phyloP scores from a whole-genome alignment of 2,888 invertebrate species.

The Tigriopus californicus region DNA sequence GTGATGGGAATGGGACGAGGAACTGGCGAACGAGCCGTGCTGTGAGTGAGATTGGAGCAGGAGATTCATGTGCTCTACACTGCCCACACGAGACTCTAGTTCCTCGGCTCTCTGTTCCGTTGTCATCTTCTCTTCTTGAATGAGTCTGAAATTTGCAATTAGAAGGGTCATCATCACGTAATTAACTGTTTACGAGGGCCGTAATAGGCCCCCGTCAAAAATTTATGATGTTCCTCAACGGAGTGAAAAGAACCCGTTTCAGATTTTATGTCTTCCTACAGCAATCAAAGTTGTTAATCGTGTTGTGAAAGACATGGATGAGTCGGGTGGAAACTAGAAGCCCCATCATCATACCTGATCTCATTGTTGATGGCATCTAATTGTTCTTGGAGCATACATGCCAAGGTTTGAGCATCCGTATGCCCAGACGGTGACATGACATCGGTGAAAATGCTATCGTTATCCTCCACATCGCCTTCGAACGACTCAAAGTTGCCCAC shows the following conservation, averaged over 20 bases:
- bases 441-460: conserved; percentile 60
- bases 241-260: not conserved
- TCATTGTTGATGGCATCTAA: conserved; percentile 99
- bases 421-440: conserved; percentile 39
- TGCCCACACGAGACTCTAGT: conserved; percentile 83
- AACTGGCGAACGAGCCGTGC: conserved; percentile 60
- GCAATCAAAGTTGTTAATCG: not conserved
- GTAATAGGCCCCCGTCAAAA: not conserved
- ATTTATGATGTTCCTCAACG: not conserved
- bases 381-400: conserved; percentile 97
- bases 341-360: conserved; percentile 41
- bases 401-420: conserved; percentile 90
- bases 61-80: conserved; percentile 63
- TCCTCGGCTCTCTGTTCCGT: conserved; percentile 95
- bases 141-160: conserved; percentile 27
- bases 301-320: not conserved
- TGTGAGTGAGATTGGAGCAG: conserved; percentile 28
- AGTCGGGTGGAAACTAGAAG: not conserved
- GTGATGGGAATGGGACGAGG: conserved; percentile 37
- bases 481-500: too few species aligned
- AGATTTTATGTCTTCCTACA: not conserved
- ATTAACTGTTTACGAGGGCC: too few species aligned
- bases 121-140: conserved; percentile 87
- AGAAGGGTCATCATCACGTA: too few species aligned
- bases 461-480: conserved; percentile 42